Conservation (phyloP, 2,888 invertebrate genomes). For the Spodoptera picta region DNA sequence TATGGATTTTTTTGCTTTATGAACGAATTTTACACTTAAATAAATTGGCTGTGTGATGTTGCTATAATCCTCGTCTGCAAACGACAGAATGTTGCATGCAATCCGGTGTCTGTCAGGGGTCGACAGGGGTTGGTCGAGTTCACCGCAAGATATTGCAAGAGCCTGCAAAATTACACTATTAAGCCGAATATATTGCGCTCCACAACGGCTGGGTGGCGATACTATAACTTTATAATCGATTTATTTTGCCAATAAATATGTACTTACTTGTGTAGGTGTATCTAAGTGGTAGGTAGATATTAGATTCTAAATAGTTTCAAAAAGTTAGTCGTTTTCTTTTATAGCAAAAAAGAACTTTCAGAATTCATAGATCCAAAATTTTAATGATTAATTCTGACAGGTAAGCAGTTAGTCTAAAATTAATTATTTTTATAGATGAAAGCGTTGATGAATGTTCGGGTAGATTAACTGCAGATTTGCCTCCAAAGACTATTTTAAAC, state of each 20-base stretch:
- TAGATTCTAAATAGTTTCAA: too few species aligned
- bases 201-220: constrained; percentile 62
- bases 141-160: constrained; percentile 76
- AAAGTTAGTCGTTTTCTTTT: too few species aligned
- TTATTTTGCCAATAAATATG: constrained; percentile 59
- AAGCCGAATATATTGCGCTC: constrained; percentile 73
- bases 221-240: constrained; percentile 66
- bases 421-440: too few species aligned
- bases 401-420: too few species aligned
- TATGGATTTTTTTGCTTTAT: not conserved
- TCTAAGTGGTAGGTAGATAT: too few species aligned
- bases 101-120: constrained; percentile 68
- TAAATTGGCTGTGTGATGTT: constrained; percentile 22
- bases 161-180: constrained; percentile 77
- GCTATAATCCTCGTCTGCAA: constrained; percentile 46
- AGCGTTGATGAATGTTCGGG: too few species aligned
- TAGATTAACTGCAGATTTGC: too few species aligned
- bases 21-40: constrained; percentile 6
- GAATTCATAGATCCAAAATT: too few species aligned
- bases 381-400: too few species aligned
- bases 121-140: constrained; percentile 62
- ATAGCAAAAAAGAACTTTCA: too few species aligned
- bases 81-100: constrained; percentile 63
- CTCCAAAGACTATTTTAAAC: too few species aligned
- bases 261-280: not conserved